phyloP scores from a whole-genome alignment of 35 echinoderm and acorn worm genomes.

The Holothuria glaberrima region DNA sequence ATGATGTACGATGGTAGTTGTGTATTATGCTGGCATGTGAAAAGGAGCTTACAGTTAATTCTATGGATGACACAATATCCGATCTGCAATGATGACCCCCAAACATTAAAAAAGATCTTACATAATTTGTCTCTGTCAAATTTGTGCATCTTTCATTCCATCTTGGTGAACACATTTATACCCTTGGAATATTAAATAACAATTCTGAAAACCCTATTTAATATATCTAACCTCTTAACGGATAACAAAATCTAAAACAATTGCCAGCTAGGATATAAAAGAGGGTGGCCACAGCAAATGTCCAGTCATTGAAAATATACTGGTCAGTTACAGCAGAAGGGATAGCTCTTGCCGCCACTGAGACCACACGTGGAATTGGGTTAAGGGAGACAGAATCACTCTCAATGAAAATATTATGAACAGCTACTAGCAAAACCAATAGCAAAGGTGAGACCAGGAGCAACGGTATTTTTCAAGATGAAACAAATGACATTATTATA shows the following conservation, averaged over 20 bases:
- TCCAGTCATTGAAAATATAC: slow-evolving; percentile 77
- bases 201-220: no score
- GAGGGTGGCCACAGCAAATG: slow-evolving; percentile 70
- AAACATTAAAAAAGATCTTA: no score
- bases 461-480: slow-evolving; percentile 64
- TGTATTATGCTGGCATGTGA: no score
- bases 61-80: no score
- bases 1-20: no score
- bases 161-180: no score
- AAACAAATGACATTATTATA: slow-evolving; percentile 7
- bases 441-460: slow-evolving; percentile 75
- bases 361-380: slow-evolving; percentile 18
- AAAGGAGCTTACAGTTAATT: no score
- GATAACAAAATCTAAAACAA: slow-evolving; percentile 71
- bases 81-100: no score
- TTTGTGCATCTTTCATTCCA: no score
- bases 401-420: slow-evolving; percentile 28
- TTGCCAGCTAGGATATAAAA: slow-evolving; percentile 86
- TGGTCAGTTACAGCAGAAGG: slow-evolving; percentile 71
- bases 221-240: slow-evolving; percentile 1
- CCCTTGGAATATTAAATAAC: no score
- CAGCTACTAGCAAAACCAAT: slow-evolving; percentile 50
- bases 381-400: background rate
- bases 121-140: no score
- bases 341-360: slow-evolving; percentile 45